Evolutionary conservation across 2,888 invertebrate genomes (phyloP), one percentile per base, ranked within the genome.

Genomic region (Cyrtodaria siliqua): DNA sequence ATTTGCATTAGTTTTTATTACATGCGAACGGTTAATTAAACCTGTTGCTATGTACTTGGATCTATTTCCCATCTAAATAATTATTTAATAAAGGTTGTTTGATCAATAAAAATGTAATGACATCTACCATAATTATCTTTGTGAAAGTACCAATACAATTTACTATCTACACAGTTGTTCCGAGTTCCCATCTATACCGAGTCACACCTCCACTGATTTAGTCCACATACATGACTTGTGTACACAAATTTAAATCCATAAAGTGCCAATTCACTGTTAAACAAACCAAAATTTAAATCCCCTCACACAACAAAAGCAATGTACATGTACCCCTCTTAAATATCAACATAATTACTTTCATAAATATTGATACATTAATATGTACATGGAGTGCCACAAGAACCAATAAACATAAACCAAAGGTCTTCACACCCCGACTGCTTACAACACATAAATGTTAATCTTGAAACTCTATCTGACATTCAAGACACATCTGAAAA

Each of bases 311-410:
- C 49, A 61, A 49, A 33, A 23, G 23, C 26, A 18, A n/a, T 60
- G 27, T 60, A 60, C 49, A 60, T 53, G 40, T 52, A 33, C 40
- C 23, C 6, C 24, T 61, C 56, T 56, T 55, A 68, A 38, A 40
- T 68, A 68, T 68, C 53, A 63, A 68, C 40, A 53, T 49, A 60
- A 68, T 60, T 69, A 69, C 33, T 42, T 27, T 38, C 44, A 8
- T 29, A 47, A 56, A 56, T 47, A 66, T 56, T 29, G 26, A 33
- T 33, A 56, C 33, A 33, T 33, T 33, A 8, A 33, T 8, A 33
- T 33, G 33, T 33, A 33, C 33, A 33, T 33, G 4, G 33, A 33
- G 12, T 33, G 12, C 33, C 33, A 33, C 33, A 33, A 38, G 33
- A 52, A 62, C n/a, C 49, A 52, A 52, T 52, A 52, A 62, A 62